phyloP scores from a whole-genome alignment of 2,888 invertebrate species.

The Pachliopta kotzebuea region DNA sequence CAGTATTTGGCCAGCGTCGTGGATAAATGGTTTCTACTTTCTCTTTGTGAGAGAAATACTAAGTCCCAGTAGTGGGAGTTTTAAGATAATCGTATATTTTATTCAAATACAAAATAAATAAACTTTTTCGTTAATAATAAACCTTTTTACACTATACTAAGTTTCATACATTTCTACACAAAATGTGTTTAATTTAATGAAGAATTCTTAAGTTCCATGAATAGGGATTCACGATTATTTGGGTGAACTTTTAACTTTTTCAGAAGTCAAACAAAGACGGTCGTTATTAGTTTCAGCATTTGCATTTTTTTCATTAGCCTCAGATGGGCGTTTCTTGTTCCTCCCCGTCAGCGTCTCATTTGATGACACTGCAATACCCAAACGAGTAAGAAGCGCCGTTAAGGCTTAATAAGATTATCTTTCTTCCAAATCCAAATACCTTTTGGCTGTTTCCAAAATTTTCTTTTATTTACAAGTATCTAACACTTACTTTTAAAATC shows the following conservation, averaged over 20 bases:
- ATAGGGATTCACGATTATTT: slow-evolving; percentile 2
- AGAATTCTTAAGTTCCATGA: not conserved
- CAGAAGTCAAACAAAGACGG: slow-evolving; percentile 17
- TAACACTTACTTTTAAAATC: not conserved
- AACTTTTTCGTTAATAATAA: not conserved
- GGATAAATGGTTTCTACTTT: too few species aligned
- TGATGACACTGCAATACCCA: slow-evolving; percentile 24
- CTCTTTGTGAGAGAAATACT: too few species aligned
- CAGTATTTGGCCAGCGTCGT: too few species aligned
- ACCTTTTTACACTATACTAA: too few species aligned
- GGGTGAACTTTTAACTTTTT: slow-evolving; percentile 12
- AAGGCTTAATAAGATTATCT: slow-evolving; percentile 21
- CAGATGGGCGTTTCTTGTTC: slow-evolving; percentile 38
- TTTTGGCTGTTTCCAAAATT: not conserved
- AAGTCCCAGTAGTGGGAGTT: too few species aligned
- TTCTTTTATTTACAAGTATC: not conserved
- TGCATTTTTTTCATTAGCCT: slow-evolving; percentile 73
- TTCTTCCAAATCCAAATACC: not conserved
- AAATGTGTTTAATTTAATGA: not conserved
- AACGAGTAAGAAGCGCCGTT: slow-evolving; percentile 13
- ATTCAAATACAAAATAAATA: too few species aligned
- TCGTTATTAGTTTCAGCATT: slow-evolving; percentile 43
- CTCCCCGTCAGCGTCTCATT: slow-evolving; percentile 20
- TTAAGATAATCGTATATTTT: not conserved
- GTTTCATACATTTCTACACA: not conserved